A percentile compares a stretch with the other conserved stretches of the same genome.
Conservation (phyloP, 1,140 invertebrate genomes). For the Dolichoris vasculosae region DNA sequence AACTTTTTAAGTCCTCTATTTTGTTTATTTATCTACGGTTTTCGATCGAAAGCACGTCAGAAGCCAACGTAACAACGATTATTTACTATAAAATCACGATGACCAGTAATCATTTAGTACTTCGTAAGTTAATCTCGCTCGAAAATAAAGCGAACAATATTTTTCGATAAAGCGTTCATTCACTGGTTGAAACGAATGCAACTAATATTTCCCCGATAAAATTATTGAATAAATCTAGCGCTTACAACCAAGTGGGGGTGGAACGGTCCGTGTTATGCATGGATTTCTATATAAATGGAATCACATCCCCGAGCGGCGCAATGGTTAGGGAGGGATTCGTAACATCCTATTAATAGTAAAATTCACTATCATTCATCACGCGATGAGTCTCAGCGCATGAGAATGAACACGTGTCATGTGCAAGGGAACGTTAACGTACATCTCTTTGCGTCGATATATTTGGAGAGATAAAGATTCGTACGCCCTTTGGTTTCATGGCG, state of each 20-base stretch:
- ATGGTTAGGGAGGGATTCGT: background rate
- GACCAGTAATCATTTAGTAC: too few species aligned
- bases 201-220: background rate
- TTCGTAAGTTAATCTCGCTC: too few species aligned
- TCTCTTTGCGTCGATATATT: background rate
- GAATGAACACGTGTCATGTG: slow-evolving; percentile 39
- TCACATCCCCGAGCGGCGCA: background rate
- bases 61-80: too few species aligned
- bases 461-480: slow-evolving; percentile 25
- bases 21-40: too few species aligned
- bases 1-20: too few species aligned
- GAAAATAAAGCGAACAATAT: too few species aligned
- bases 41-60: too few species aligned
- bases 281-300: slow-evolving; percentile 24
- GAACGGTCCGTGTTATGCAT: slow-evolving; percentile 18
- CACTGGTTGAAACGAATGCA: too few species aligned
- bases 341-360: slow-evolving; percentile 49
- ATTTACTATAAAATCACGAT: too few species aligned
- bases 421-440: background rate
- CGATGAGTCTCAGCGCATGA: slow-evolving; percentile 20
- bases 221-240: background rate
- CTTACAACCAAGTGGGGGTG: background rate
- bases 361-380: slow-evolving; percentile 52
- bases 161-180: too few species aligned
- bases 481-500: slow-evolving; percentile 44